These are phyloP conservation scores for Sebastolobus altivelis DNA, from an alignment of 2,797 vertebrate species.

Conservation along the genomic window DNA sequence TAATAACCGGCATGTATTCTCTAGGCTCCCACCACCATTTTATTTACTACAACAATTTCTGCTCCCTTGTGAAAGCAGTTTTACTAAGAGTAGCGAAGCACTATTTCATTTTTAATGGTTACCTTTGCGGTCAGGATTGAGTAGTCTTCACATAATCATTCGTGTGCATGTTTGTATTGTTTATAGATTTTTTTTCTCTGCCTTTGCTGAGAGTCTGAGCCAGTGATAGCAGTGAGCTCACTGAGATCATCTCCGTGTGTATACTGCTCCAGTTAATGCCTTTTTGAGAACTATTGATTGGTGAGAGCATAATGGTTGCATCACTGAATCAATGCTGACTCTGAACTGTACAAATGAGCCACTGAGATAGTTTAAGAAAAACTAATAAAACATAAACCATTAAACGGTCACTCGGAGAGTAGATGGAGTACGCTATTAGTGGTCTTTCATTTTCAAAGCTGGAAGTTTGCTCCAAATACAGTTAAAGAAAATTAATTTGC, in stretches of 20 bases:
- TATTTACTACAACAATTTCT: slow-evolving; percentile 60
- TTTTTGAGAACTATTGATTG: slow-evolving; percentile 73
- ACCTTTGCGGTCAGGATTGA: slow-evolving; percentile 58
- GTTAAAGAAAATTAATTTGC: slow-evolving; percentile 11
- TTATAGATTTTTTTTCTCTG: slow-evolving; percentile 51
- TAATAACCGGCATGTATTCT: slow-evolving; percentile 53
- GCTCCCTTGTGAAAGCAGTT: slow-evolving; percentile 53
- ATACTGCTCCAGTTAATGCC: slow-evolving; percentile 57
- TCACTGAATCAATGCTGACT: slow-evolving; percentile 60
- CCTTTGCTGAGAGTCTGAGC: slow-evolving; percentile 22
- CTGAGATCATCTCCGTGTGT: slow-evolving; percentile 53
- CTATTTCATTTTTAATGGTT: slow-evolving; percentile 71
- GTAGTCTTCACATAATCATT: slow-evolving; percentile 53
- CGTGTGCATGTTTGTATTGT: slow-evolving; percentile 56
- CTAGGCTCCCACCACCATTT: slow-evolving; percentile 51
- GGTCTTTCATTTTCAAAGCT: slow-evolving; percentile 9
- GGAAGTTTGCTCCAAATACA: not conserved
- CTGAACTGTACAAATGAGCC: slow-evolving; percentile 54
- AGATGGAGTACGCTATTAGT: slow-evolving; percentile 27
- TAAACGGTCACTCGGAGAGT: slow-evolving; percentile 38
- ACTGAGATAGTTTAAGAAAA: slow-evolving; percentile 44
- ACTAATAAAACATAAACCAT: slow-evolving; percentile 49
- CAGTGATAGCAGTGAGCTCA: slow-evolving; percentile 27
- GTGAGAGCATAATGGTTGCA: slow-evolving; percentile 45
- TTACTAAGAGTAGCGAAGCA: slow-evolving; percentile 46